A percentile compares a stretch with the other conserved stretches of the same genome.
These are phyloP conservation scores for Tachuris rubrigastra DNA, from an alignment of 2,113 vertebrate species.

Conservation along the genomic window DNA sequence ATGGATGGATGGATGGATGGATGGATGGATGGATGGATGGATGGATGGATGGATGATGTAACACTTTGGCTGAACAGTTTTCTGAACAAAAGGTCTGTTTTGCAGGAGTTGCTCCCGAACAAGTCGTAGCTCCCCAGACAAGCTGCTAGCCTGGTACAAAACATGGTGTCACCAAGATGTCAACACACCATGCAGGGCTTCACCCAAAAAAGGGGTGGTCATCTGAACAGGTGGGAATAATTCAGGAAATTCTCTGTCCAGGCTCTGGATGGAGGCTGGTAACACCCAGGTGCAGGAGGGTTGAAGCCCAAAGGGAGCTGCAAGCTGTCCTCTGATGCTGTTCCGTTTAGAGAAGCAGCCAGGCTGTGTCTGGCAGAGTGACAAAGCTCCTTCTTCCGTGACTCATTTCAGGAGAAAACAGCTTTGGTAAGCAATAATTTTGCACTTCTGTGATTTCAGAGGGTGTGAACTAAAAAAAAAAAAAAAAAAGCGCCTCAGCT, in stretches of 20 bases:
- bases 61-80: neutral
- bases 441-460: conserved; percentile 27
- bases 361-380: neutral
- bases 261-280: neutral
- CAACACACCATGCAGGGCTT: accelerated
- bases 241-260: neutral
- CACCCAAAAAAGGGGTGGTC: neutral
- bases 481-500: neutral
- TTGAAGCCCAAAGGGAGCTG: neutral
- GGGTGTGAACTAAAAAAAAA: neutral
- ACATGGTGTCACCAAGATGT: neutral
- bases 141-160: neutral
- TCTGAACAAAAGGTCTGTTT: neutral
- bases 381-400: neutral
- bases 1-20: neutral
- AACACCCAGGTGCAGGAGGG: neutral
- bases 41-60: neutral
- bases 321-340: neutral
- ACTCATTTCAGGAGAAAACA: conserved; percentile 34
- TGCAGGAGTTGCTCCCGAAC: neutral
- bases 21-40: neutral
- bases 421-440: conserved; percentile 15
- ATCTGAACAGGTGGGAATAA: neutral
- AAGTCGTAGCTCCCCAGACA: neutral
- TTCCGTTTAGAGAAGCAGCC: neutral